These are phyloP conservation scores for Tragelaphus eurycerus DNA, from an alignment of 2,797 vertebrate species.

Conservation along the genomic window DNA sequence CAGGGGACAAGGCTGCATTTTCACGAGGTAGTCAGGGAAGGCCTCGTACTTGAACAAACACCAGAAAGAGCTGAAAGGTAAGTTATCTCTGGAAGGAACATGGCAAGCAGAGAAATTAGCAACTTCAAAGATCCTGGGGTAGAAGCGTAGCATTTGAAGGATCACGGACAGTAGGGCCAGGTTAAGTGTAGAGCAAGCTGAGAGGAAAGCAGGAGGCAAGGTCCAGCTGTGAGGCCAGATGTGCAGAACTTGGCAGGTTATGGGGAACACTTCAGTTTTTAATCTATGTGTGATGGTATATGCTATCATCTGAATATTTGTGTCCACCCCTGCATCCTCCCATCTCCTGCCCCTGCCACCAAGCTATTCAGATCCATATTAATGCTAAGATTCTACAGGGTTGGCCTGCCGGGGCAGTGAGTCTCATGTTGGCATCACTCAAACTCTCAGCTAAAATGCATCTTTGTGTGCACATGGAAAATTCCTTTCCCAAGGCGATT, in stretches of 20 bases:
- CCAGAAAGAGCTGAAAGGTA: not conserved
- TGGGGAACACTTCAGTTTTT: not conserved
- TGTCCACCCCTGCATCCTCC: not conserved
- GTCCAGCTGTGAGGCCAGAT: not conserved
- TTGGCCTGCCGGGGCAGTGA: not conserved
- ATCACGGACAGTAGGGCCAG: too few species aligned
- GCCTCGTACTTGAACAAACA: not conserved
- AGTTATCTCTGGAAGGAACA: not conserved
- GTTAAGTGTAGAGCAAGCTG: not conserved
- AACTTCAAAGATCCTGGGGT: not conserved
- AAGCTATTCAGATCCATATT: not conserved
- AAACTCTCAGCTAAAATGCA: not conserved
- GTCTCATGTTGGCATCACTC: not conserved
- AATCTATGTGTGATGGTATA: not conserved
- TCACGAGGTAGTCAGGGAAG: not conserved
- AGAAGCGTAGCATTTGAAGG: not conserved
- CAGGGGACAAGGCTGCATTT: not conserved
- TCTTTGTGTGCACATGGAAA: constrained; percentile 47
- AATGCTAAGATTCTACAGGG: not conserved
- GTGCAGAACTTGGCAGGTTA: not conserved
- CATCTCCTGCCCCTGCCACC: not conserved
- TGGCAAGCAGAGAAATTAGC: not conserved
- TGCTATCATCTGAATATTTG: not conserved
- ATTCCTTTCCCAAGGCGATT: constrained; percentile 23
- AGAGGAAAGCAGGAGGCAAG: not conserved